A percentile compares a stretch with the other conserved stretches of the same genome.
These are phyloP conservation scores for Horisme vitalbata DNA, from an alignment of 2,888 invertebrate genomes.

Conservation along the genomic window DNA sequence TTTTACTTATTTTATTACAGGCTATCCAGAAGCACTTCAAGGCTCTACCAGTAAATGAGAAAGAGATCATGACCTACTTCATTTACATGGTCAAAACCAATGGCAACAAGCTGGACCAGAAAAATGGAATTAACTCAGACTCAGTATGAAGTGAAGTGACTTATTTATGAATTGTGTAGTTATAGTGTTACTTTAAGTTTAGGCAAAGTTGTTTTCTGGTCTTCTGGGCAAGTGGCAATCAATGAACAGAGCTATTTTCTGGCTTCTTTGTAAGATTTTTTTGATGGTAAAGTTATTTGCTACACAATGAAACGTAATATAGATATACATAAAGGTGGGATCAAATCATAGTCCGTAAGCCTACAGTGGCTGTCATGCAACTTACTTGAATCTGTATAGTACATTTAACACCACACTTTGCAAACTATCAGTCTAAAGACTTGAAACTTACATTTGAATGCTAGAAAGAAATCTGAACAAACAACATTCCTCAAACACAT, in stretches of 20 bases:
- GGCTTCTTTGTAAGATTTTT: neutral
- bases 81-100: conserved; percentile 98
- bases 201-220: conserved; percentile 43
- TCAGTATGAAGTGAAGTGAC: conserved; percentile 64
- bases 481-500: too few species aligned
- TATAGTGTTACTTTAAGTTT: conserved; percentile 41
- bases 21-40: conserved; percentile 97
- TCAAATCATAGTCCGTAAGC: too few species aligned
- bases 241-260: neutral
- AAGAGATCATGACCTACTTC: conserved; percentile 96
- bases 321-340: too few species aligned
- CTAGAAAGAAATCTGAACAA: too few species aligned
- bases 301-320: too few species aligned
- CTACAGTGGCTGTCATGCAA: too few species aligned
- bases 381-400: too few species aligned
- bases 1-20: too few species aligned
- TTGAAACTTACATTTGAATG: too few species aligned
- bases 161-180: conserved; percentile 54
- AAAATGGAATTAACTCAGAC: conserved; percentile 88
- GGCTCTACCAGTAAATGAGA: conserved; percentile 96
- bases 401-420: too few species aligned
- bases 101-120: conserved; percentile 93
- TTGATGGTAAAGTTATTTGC: too few species aligned
- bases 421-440: too few species aligned
- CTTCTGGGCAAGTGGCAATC: conserved; percentile 7